A percentile compares a stretch with the other conserved stretches of the same genome.
Evolutionary conservation across 2,113 vertebrate genomes (phyloP).

Genomic region (Petromus typicus): DNA sequence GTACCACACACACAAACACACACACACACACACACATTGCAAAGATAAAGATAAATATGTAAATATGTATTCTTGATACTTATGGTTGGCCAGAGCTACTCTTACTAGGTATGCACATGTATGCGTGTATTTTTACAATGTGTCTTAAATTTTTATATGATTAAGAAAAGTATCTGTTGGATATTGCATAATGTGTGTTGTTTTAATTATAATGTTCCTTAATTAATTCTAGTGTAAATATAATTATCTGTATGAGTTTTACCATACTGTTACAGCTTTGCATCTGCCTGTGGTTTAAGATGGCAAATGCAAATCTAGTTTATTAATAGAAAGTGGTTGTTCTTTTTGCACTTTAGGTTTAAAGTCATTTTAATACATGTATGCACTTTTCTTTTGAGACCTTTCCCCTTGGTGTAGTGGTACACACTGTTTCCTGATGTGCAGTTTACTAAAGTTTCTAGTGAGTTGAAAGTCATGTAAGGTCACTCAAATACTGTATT

Average conservation of each 20-base stretch:
- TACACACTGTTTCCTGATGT: background rate
- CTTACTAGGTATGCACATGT: background rate
- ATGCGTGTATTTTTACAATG: background rate
- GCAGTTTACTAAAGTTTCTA: background rate
- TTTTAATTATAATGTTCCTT: background rate
- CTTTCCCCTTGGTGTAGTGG: background rate
- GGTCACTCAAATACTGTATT: background rate
- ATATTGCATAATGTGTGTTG: background rate
- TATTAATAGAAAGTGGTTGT: background rate
- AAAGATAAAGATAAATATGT: background rate
- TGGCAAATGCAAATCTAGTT: background rate
- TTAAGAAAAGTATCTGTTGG: background rate
- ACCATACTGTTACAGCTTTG: background rate
- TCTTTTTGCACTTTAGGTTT: background rate
- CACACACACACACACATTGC: background rate
- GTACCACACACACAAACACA: no score
- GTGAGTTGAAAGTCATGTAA: background rate
- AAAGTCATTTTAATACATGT: constrained; percentile 26
- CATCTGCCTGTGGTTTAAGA: background rate
- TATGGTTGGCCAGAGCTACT: background rate
- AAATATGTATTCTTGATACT: background rate
- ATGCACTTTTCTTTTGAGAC: background rate
- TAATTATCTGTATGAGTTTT: background rate
- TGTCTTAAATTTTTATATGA: background rate
- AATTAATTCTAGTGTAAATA: constrained; percentile 26